Percentiles rank a stretch among this genome's conserved stretches.
These are phyloP conservation scores for Dendrophyllia cribrosa DNA, from an alignment of 64 coral and sea anemone genomes.

Conservation along the genomic window DNA sequence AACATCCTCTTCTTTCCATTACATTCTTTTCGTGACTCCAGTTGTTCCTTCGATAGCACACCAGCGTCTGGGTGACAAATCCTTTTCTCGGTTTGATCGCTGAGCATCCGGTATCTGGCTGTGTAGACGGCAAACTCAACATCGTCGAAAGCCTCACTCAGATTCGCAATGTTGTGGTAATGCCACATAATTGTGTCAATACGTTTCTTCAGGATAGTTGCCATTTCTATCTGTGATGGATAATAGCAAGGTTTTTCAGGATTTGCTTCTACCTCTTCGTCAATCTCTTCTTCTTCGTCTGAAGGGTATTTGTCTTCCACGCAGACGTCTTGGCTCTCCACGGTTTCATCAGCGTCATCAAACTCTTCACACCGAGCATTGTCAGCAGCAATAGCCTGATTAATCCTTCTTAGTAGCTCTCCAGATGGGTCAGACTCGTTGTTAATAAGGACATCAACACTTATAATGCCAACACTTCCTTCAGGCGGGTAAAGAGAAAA, in stretches of 20 bases:
- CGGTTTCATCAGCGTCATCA: neutral
- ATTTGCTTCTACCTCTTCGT: neutral
- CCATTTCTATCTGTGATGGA: slow-evolving; percentile 78
- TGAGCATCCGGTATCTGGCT: slow-evolving; percentile 73
- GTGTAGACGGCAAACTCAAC: slow-evolving; percentile 74
- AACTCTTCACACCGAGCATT: neutral
- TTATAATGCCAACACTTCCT: neutral
- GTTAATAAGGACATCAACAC: neutral
- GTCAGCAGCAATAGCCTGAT: neutral
- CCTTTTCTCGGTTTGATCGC: slow-evolving; percentile 73
- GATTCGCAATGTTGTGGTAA: slow-evolving; percentile 56
- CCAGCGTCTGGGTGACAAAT: slow-evolving; percentile 70
- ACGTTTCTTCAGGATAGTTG: slow-evolving; percentile 49
- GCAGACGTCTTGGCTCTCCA: neutral
- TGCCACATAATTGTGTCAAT: slow-evolving; percentile 64
- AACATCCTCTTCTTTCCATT: slow-evolving; percentile 56
- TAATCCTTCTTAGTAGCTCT: neutral
- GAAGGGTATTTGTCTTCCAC: neutral
- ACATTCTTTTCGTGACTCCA: neutral
- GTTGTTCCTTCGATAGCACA: slow-evolving; percentile 55
- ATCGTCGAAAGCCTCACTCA: slow-evolving; percentile 59
- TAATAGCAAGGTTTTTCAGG: slow-evolving; percentile 67
- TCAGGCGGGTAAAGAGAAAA: neutral
- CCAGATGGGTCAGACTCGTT: slow-evolving; percentile 10
- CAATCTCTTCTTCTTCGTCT: slow-evolving; percentile 51